These are phyloP conservation scores for Oophaga sylvatica DNA, from an alignment of 2,797 vertebrate genomes.

Conservation along the genomic window DNA sequence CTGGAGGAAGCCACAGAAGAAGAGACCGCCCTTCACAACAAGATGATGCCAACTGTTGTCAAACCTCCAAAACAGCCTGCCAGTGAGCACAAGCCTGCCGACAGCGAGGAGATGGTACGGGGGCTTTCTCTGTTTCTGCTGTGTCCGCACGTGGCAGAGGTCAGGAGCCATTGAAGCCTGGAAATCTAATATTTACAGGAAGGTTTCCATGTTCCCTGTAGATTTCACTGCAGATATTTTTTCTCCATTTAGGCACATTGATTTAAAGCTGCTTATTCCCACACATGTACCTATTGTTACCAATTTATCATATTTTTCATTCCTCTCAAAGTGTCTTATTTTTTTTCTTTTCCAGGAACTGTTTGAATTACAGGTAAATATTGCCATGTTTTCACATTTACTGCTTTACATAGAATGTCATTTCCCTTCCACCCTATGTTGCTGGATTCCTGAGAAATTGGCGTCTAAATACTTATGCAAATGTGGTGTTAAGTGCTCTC, in stretches of 20 bases:
- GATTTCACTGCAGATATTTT: background rate
- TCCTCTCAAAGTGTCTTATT: background rate
- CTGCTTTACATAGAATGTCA: background rate
- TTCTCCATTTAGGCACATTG: background rate
- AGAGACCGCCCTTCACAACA: constrained; percentile 94
- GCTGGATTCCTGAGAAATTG: too few relatives aligned
- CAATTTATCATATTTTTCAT: background rate
- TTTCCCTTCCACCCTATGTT: too few relatives aligned
- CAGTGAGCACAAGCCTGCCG: constrained; percentile 74
- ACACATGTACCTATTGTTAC: background rate
- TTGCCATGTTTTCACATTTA: background rate
- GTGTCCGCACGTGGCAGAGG: too few relatives aligned
- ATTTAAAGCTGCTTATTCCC: background rate
- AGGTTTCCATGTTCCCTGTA: background rate
- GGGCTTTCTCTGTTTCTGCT: background rate
- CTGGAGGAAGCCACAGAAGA: constrained; percentile 96
- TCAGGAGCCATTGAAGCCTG: too few relatives aligned
- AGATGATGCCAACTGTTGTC: constrained; percentile 96
- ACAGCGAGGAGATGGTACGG: constrained; percentile 87
- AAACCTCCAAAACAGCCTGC: constrained; percentile 90
- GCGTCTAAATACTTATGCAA: too few relatives aligned
- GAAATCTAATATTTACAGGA: too few relatives aligned
- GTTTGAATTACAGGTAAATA: constrained; percentile 89
- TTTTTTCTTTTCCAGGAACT: constrained; percentile 81
- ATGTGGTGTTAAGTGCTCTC: too few relatives aligned